phyloP scores from a whole-genome alignment of 2,888 invertebrate genomes.

The Hyles lineata region DNA sequence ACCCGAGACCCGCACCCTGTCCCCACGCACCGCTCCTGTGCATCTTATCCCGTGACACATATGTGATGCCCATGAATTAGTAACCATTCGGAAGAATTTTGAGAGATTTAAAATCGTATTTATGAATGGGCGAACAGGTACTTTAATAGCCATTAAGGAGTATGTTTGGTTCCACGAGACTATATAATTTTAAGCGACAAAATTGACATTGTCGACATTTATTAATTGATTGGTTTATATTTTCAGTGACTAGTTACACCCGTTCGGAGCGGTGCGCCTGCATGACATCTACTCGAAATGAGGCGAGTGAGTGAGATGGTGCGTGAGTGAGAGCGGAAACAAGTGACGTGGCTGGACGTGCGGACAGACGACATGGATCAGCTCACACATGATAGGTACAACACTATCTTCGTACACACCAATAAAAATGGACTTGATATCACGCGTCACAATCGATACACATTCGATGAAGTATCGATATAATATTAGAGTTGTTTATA shows the following conservation, averaged over 20 bases:
- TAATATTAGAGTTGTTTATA: neutral
- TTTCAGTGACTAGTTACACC: neutral
- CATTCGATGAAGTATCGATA: neutral
- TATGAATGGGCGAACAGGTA: too few species aligned
- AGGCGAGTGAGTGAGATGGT: constrained; percentile 81
- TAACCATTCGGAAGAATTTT: too few species aligned
- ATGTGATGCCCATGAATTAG: neutral
- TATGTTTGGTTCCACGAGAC: too few species aligned
- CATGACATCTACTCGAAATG: constrained; percentile 70
- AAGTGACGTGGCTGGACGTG: constrained; percentile 77
- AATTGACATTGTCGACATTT: neutral
- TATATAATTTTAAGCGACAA: too few species aligned
- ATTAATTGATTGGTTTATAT: too few species aligned
- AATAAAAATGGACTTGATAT: neutral
- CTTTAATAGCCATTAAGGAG: too few species aligned
- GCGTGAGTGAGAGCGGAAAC: constrained; percentile 83
- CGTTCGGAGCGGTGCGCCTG: constrained; percentile 50
- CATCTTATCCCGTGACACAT: neutral
- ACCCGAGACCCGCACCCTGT: constrained; percentile 38
- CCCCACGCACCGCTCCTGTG: neutral
- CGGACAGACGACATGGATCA: constrained; percentile 70
- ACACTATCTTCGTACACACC: constrained; percentile 14
- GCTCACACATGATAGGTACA: constrained; percentile 34
- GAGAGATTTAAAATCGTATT: too few species aligned
- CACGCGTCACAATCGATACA: neutral